Evolutionary conservation across 2,888 invertebrate species (phyloP), one percentile per base, ranked within the genome.

Genomic region (Muscina levida): DNA sequence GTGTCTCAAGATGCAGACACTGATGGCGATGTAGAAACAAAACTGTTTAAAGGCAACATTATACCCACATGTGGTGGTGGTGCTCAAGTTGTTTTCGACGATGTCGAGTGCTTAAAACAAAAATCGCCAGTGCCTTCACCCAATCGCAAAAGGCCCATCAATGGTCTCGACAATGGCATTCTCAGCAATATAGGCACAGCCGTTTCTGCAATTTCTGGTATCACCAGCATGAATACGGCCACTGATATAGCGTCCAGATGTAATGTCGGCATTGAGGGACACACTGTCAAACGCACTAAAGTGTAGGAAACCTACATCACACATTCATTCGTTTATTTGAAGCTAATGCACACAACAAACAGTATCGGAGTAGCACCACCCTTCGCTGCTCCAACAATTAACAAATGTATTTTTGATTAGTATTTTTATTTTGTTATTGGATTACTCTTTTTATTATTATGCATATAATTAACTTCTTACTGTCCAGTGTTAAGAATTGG

Each of bases 61-160:
- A 93, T 98, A 1, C 97, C 97, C 0, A 99, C 99, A 0, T 94
- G 95, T 75, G 96, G 97, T 1, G 99, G 99, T 0, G 99, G 99
- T 0, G 96, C 98, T 0, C 97, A 98, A 87, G 96, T 99, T 0
- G 95, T 98, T 26, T 98, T 99, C 88, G 95, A 96, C 85, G 98
- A 98, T 90, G 95, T 99, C 0, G 99, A 99, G 89, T 94, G 95
- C 87, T 89, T 98, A 8, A 94, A 94, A 83, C 97, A 97, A 87
- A 93, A 94, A 85, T 96, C 96, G 0, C 97, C 97, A 0, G 93
- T 92, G 0, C 89, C 86, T 51, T 90, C 91, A n/a, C 91, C 91
- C 3, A 87, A 88, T 19, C 87, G 91, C 2, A 91, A 91, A 77
- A 87, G 91, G 4, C 88, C 89, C 2, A 91, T 89, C 77, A 87